Conservation (phyloP, 2,888 invertebrate genomes). For the Drosophila limbata region DNA sequence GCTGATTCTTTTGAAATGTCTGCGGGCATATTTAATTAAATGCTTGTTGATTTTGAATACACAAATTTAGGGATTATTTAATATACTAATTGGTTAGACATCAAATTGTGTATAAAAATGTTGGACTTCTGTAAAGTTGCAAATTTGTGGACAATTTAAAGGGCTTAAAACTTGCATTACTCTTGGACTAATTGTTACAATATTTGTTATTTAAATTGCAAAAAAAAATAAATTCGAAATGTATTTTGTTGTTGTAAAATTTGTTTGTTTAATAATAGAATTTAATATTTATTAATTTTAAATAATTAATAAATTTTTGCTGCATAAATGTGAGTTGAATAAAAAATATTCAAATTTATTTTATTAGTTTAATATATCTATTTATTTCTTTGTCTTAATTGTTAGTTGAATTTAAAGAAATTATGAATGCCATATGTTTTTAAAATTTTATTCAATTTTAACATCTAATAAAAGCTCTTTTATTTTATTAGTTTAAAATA, state of each 20-base stretch:
- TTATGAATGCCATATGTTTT: too few relatives aligned
- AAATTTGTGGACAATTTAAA: slow-evolving; percentile 21
- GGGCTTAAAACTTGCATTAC: background rate
- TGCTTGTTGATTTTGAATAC: slow-evolving; percentile 24
- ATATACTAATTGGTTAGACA: slow-evolving; percentile 38
- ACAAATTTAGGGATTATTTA: slow-evolving; percentile 27
- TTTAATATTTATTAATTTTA: background rate
- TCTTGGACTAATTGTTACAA: background rate
- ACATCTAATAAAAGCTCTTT: too few relatives aligned
- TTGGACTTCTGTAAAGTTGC: background rate
- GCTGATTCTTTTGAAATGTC: slow-evolving; percentile 24
- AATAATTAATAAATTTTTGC: background rate
- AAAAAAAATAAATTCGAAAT: background rate
- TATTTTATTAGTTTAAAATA: too few relatives aligned
- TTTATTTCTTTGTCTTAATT: too few relatives aligned
- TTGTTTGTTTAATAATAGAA: too few relatives aligned
- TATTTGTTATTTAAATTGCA: background rate
- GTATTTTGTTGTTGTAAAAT: background rate
- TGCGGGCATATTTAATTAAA: slow-evolving; percentile 50
- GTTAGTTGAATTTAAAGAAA: too few relatives aligned
- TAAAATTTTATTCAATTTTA: too few relatives aligned
- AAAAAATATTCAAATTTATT: too few relatives aligned
- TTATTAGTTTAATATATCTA: too few relatives aligned
- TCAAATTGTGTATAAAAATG: slow-evolving; percentile 10
- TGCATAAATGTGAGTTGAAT: too few relatives aligned